phyloP scores from a whole-genome alignment of 2,113 vertebrate genomes.

The Coptodon bakossiorum region DNA sequence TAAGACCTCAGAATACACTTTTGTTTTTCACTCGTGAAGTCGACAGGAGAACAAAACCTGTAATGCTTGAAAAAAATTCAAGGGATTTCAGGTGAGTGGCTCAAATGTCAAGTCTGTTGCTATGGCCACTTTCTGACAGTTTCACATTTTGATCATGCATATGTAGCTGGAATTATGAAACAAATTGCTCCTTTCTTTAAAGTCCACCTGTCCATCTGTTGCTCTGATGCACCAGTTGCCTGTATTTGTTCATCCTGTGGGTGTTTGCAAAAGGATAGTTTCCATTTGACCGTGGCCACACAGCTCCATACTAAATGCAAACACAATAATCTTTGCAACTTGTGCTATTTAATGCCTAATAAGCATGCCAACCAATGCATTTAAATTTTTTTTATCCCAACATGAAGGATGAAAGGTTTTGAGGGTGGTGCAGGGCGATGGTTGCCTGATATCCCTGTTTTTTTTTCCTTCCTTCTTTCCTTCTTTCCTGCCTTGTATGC shows the following conservation, averaged over 20 bases:
- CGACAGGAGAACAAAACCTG: background rate
- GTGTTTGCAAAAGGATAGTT: constrained; percentile 60
- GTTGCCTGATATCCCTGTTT: constrained; percentile 6
- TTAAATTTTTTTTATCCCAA: constrained; percentile 4
- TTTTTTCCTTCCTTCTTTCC: background rate
- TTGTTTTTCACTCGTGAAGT: constrained; percentile 66
- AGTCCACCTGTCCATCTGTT: constrained; percentile 38
- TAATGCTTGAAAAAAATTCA: background rate
- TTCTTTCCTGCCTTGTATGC: background rate
- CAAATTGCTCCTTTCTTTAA: background rate
- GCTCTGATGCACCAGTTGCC: constrained; percentile 41
- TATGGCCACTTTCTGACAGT: background rate
- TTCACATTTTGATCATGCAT: background rate
- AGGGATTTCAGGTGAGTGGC: background rate
- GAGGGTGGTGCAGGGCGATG: constrained; percentile 4
- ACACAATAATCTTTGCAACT: constrained; percentile 53
- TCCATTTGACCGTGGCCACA: constrained; percentile 45
- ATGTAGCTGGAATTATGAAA: background rate
- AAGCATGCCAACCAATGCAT: constrained; percentile 7
- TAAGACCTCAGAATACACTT: constrained; percentile 61
- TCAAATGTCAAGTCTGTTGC: background rate
- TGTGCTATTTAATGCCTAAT: constrained; percentile 9
- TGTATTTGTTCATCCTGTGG: constrained; percentile 55
- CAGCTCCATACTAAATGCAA: constrained; percentile 59
- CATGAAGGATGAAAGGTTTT: background rate